Evolutionary conservation across 2,113 vertebrate species (phyloP).

Genomic region (Turnix velox): DNA sequence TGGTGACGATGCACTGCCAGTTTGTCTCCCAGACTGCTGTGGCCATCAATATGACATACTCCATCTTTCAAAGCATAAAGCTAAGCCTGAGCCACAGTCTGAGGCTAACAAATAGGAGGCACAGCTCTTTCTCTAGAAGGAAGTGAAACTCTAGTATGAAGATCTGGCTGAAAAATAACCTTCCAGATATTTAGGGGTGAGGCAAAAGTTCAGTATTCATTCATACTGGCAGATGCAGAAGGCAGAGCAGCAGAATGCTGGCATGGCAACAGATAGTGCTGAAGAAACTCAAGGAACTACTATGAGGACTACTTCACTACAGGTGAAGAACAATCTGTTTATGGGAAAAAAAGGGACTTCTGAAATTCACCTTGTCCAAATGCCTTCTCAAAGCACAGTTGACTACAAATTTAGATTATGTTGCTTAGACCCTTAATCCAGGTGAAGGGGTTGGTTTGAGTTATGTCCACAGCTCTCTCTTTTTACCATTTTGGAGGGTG

Average conservation of each 20-base stretch:
- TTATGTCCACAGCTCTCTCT: background rate
- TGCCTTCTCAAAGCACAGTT: background rate
- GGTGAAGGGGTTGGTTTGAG: background rate
- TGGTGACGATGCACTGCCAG: background rate
- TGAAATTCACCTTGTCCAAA: background rate
- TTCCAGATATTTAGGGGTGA: background rate
- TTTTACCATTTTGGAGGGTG: background rate
- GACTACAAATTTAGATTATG: background rate
- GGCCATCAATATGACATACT: background rate
- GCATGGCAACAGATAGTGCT: background rate
- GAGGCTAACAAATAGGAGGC: background rate
- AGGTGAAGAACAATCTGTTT: background rate
- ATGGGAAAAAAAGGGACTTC: background rate
- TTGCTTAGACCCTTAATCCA: background rate
- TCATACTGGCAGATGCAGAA: background rate
- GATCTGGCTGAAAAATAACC: background rate
- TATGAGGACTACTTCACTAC: background rate
- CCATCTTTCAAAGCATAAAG: background rate
- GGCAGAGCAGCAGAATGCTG: background rate
- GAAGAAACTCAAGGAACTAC: background rate
- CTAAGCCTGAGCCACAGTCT: background rate
- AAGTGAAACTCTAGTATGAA: background rate
- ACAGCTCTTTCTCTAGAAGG: background rate
- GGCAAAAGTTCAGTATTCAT: background rate
- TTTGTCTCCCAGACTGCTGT: background rate